Percentiles rank a stretch among this genome's conserved stretches.
phyloP scores from a whole-genome alignment of 1,140 invertebrate species.

The Lasaia peninsularis region DNA sequence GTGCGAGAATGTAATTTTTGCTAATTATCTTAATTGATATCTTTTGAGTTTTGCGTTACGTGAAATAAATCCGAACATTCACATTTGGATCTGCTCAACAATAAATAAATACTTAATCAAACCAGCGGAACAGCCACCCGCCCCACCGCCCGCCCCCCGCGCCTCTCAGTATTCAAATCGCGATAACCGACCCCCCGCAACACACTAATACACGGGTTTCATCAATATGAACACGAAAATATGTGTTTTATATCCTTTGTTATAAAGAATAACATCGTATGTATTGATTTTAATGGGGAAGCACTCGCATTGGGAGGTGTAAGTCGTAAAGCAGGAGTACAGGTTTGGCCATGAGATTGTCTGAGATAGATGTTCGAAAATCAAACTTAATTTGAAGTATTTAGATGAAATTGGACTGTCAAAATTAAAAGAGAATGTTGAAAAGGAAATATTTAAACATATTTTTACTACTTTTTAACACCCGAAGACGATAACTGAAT shows the following conservation, averaged over 20 bases:
- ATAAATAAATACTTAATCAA: slow-evolving; percentile 32
- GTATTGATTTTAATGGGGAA: not conserved
- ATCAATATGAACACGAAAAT: not conserved
- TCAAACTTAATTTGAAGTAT: too few relatives aligned
- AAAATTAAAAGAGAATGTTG: too few relatives aligned
- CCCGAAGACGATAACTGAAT: too few relatives aligned
- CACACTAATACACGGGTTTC: not conserved
- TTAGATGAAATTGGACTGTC: too few relatives aligned
- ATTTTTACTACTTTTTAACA: too few relatives aligned
- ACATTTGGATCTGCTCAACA: slow-evolving; percentile 16
- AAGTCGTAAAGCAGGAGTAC: slow-evolving; percentile 6
- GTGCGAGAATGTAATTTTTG: slow-evolving; percentile 13
- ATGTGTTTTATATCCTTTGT: not conserved
- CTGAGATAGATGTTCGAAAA: too few relatives aligned
- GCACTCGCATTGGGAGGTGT: not conserved
- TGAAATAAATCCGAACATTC: slow-evolving; percentile 13
- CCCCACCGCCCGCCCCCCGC: slow-evolving; percentile 18
- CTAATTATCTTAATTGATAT: slow-evolving; percentile 20
- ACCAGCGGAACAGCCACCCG: slow-evolving; percentile 10
- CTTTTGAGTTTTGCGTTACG: slow-evolving; percentile 13
- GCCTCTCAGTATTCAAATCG: slow-evolving; percentile 32
- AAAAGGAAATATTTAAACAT: too few relatives aligned
- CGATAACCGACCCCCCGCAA: slow-evolving; percentile 18
- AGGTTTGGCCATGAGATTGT: not conserved
- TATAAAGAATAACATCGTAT: not conserved